phyloP scores from a whole-genome alignment of 2,113 vertebrate genomes.

The Rostratula benghalensis region DNA sequence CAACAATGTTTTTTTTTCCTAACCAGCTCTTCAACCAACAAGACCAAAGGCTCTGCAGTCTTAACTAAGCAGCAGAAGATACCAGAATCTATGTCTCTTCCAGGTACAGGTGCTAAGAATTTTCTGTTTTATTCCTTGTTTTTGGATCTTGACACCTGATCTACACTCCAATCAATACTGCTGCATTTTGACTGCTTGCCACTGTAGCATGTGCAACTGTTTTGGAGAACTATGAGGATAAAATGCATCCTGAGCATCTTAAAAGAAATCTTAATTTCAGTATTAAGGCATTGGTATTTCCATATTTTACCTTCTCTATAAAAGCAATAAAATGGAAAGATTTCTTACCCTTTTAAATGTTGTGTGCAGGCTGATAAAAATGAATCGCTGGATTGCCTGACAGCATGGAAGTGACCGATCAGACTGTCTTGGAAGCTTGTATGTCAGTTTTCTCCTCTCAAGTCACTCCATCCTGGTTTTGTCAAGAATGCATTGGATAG shows the following conservation, averaged over 20 bases:
- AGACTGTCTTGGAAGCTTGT: neutral
- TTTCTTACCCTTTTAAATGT: neutral
- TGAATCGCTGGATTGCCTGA: neutral
- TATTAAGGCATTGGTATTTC: neutral
- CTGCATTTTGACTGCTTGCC: neutral
- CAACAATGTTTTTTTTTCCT: constrained; percentile 7
- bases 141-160: neutral
- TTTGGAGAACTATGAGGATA: neutral
- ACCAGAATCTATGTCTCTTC: neutral
- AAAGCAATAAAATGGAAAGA: neutral
- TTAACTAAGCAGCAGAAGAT: constrained; percentile 13
- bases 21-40: neutral
- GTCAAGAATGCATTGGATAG: neutral
- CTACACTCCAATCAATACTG: neutral
- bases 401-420: neutral
- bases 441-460: neutral
- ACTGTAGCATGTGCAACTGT: neutral
- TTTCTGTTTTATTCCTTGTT: neutral
- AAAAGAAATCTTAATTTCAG: neutral
- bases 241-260: neutral
- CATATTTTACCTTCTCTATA: neutral
- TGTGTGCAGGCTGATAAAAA: neutral
- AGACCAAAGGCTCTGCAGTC: constrained; percentile 11
- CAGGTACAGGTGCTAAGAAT: neutral
- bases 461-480: neutral